Evolutionary conservation across 2,113 vertebrate species (phyloP).

Genomic region (Alosa alosa): DNA sequence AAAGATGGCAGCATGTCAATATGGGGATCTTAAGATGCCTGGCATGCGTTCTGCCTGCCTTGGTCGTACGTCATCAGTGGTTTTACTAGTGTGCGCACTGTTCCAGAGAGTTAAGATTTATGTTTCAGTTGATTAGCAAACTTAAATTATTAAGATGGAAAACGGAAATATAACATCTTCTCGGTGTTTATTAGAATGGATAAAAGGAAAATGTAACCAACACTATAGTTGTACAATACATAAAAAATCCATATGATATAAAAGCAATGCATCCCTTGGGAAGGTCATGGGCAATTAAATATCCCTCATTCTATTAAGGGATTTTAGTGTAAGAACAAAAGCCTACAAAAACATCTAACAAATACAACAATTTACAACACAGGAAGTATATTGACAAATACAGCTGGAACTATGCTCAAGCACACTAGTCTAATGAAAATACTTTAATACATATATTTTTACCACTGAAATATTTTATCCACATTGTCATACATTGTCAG

Average conservation of each 20-base stretch:
- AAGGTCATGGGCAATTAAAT: not conserved
- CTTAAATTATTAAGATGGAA: not conserved
- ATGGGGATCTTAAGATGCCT: too few relatives aligned
- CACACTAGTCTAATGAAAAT: constrained; percentile 52
- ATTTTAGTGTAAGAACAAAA: not conserved
- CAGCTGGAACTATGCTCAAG: constrained; percentile 19
- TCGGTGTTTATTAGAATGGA: not conserved
- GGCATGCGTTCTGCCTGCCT: too few relatives aligned
- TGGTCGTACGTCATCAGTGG: too few relatives aligned
- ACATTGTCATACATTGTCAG: constrained; percentile 19
- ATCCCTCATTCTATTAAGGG: not conserved
- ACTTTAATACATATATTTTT: constrained; percentile 53
- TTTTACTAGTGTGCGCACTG: too few relatives aligned
- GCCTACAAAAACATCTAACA: not conserved
- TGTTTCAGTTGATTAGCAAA: not conserved
- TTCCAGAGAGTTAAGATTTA: too few relatives aligned
- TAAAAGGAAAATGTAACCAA: not conserved
- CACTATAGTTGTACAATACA: not conserved
- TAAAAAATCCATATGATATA: not conserved
- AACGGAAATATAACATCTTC: not conserved
- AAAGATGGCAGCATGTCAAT: too few relatives aligned
- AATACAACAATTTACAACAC: constrained; percentile 63
- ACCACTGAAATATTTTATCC: not conserved
- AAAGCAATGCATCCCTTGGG: not conserved
- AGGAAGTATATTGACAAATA: constrained; percentile 24